phyloP scores from a whole-genome alignment of 2,797 vertebrate genomes.

The Mico argentatus region DNA sequence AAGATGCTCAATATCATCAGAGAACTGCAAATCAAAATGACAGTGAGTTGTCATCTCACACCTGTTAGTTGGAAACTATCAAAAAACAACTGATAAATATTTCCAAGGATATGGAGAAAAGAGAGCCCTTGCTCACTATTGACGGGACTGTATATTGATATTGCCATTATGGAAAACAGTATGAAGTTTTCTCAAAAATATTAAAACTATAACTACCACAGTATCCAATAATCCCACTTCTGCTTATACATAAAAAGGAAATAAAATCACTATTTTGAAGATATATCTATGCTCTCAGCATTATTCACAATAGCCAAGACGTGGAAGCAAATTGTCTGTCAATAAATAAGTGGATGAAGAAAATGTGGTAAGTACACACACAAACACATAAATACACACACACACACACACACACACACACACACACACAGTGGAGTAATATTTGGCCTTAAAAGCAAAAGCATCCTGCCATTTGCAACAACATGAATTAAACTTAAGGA shows the following conservation, averaged over 20 bases:
- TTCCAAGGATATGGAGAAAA: background rate
- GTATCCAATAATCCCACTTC: background rate
- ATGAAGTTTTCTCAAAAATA: background rate
- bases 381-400: background rate
- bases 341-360: background rate
- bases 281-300: background rate
- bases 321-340: background rate
- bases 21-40: background rate
- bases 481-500: background rate
- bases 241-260: background rate
- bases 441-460: background rate
- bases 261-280: background rate
- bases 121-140: background rate
- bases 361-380: background rate
- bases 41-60: background rate
- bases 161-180: background rate
- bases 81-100: background rate
- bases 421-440: background rate
- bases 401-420: background rate
- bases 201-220: background rate
- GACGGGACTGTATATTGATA: background rate
- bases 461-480: background rate
- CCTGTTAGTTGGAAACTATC: background rate
- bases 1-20: background rate
- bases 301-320: background rate